Evolutionary conservation across 2,797 vertebrate species (phyloP), one percentile per base, ranked within the genome.

Genomic region (Sparus aurata): DNA sequence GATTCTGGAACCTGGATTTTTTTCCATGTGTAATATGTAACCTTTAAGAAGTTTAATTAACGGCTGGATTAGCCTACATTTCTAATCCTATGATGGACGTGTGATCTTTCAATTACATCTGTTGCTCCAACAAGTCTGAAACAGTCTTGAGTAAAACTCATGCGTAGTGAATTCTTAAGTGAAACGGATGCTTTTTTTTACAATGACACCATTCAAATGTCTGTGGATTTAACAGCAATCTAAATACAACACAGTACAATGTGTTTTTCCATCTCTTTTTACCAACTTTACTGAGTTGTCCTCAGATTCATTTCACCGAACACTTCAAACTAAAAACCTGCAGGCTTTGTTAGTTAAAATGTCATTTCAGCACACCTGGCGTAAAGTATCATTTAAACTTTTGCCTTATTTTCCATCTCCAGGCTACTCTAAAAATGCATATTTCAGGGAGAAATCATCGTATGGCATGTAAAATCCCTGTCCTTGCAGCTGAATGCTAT

Each of bases 121-220:
- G 38, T 52, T 64, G 69, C 34, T 77, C 5, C 23, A 82, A 80
- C 80, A 83, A 45, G 73, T 79, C 76, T 82, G 58, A 71, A 67
- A 25, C 18, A 15, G 58, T 70, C 17, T 13, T 23, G 4, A 50
- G 43, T 47, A 23, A 64, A 64, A 76, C 30, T 16, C 10, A 18
- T 25, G 9, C 11, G n/a, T 20, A 30, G 38, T 12, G 17, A 54
- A 77, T 85, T 82, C 30, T 80, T 87, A n/a, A 30, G 43, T 77
- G 85, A 68, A 74, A 79, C 10, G 6, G 34, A 57, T 0, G 13
- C 15, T 38, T 38, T 38, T 38, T 38, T 38, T 38, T 38, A 38
- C 8, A 10, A 23, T 38, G 20, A 62, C 34, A 50, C 34, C 5
- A 41, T 67, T 1, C 20, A 73, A 66, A 50, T 34, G 13, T n/a